Percentiles rank a stretch among this genome's conserved stretches.
Conservation (phyloP, 1,140 invertebrate genomes). For the Drosophila mauritiana region DNA sequence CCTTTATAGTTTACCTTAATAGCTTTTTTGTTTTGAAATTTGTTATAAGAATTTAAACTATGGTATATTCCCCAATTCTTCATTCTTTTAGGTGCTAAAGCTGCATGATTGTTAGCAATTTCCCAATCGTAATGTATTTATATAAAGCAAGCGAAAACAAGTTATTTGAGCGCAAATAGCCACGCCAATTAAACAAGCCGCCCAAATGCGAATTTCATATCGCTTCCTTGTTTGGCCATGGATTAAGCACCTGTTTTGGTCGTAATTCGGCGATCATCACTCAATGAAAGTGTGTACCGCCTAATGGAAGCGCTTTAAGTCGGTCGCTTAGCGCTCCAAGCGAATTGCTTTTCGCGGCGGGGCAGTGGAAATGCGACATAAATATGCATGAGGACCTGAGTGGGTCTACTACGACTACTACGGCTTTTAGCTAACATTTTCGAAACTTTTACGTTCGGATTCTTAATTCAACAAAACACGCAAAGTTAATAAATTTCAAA, state of each 20-base stretch:
- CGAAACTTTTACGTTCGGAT: constrained; percentile 77
- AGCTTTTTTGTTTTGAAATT: no score
- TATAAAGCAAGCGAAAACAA: constrained; percentile 21
- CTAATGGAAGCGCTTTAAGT: constrained; percentile 52
- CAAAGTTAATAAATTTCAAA: constrained; percentile 83
- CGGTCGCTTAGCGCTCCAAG: constrained; percentile 30
- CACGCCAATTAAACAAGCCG: constrained; percentile 7
- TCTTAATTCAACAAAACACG: constrained; percentile 79
- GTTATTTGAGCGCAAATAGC: constrained; percentile 5
- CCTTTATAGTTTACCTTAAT: background rate
- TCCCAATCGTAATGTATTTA: constrained; percentile 11
- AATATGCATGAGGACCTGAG: constrained; percentile 64
- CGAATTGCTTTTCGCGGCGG: constrained; percentile 19
- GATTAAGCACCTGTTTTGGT: constrained; percentile 28
- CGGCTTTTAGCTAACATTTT: constrained; percentile 68
- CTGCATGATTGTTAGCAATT: background rate
- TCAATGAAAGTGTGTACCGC: constrained; percentile 42
- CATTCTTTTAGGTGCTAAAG: background rate
- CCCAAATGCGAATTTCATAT: constrained; percentile 12
- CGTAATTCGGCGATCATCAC: constrained; percentile 39
- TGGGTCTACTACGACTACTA: constrained; percentile 46
- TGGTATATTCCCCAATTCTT: no score
- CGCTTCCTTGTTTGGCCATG: constrained; percentile 23
- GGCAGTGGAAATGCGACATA: constrained; percentile 42
- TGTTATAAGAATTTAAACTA: no score